Base-by-base conservation (phyloP, 2,113 vertebrate genomes). In the Boulengeromyrus knoepffleri region DNA sequence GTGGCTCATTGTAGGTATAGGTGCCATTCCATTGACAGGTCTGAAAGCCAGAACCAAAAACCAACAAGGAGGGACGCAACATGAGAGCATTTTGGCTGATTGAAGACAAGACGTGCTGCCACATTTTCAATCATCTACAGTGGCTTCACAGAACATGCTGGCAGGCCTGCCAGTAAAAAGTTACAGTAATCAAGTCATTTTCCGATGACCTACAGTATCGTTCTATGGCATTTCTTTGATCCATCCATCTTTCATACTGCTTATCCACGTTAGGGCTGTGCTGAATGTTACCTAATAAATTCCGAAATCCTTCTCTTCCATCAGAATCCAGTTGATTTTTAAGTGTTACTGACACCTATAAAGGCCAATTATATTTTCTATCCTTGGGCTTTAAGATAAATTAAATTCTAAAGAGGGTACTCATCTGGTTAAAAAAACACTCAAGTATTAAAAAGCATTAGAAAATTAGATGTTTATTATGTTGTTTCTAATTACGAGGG, bases 361-460 rank as follows among this genome's bases (percentile, higher is more conserved):
- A 80, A 80, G 4, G 36, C 36, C 74, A 80, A 80, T 80, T 80
- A 80, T 80, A 19, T 80, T 80, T 42, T 80, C 36, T 80, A 80
- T 80, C 74, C 74, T 80, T 80, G 74, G 74, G 74, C 74, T 80
- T 80, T 36, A 80, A 42, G 74, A 80, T 80, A 17, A 80, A 80
- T 39, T 80, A 5, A 80, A 80, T 80, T 80, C 74, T 80, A 80
- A 42, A 80, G 74, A 80, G 74, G 74, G 36, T 42, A 80, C 74
- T 42, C 36, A 17, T 80, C 36, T 42, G 5, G 74, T 19, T 36
- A 39, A 80, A 39, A 77, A 70, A 31, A 70, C 27, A 70, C 62
- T 31, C 62, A 31, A 13, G 36, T 80, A 80, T 80, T 39, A 80
- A 42, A 80, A 80, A 42, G 74, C 36, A 42, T 80, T 80, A 39